These are phyloP conservation scores for Blennius ocellaris DNA, from an alignment of 2,113 vertebrate species.

Conservation along the genomic window DNA sequence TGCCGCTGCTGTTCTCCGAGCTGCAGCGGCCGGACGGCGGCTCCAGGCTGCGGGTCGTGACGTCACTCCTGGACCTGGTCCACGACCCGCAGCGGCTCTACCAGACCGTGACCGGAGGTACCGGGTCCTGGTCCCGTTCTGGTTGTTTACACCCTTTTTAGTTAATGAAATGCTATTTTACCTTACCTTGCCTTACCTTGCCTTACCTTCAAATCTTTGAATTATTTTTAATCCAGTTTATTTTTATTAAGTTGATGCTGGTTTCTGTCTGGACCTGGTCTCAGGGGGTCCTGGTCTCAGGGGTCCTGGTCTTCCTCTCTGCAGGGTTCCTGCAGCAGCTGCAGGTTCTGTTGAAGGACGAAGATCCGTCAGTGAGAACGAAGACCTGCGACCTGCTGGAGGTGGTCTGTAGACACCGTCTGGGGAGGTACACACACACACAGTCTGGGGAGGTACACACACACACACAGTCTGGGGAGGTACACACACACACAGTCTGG, in stretches of 20 bases:
- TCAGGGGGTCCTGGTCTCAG: too few relatives aligned
- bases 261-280: too few relatives aligned
- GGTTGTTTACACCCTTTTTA: too few relatives aligned
- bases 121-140: background rate
- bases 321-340: conserved; percentile 87
- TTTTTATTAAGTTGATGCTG: too few relatives aligned
- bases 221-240: too few relatives aligned
- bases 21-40: conserved; percentile 71
- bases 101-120: conserved; percentile 80
- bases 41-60: conserved; percentile 82
- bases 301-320: background rate
- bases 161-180: background rate
- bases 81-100: conserved; percentile 88
- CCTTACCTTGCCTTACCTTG: too few relatives aligned
- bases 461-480: too few relatives aligned
- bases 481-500: too few relatives aligned
- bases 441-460: too few relatives aligned
- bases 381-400: conserved; percentile 86
- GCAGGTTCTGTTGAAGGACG: conserved; percentile 84
- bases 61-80: conserved; percentile 86
- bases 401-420: conserved; percentile 80
- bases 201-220: too few relatives aligned
- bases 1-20: conserved; percentile 86
- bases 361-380: conserved; percentile 78
- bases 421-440: conserved; percentile 83